Evolutionary conservation across 1,140 invertebrate genomes (phyloP).

Genomic region (Camponotus vicinus): DNA sequence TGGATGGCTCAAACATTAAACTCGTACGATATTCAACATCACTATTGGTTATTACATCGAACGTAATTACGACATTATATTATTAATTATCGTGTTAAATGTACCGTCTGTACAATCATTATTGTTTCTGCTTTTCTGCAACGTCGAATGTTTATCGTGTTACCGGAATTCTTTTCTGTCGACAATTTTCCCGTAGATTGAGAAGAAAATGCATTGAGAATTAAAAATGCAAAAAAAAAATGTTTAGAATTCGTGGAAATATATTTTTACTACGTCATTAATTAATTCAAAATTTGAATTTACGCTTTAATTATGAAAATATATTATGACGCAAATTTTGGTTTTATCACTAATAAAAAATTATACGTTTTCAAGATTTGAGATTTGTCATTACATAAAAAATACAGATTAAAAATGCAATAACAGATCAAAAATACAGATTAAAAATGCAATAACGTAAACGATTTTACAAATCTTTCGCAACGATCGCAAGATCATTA

Average conservation of each 20-base stretch:
- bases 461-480: neutral
- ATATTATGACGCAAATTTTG: neutral
- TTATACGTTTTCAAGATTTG: neutral
- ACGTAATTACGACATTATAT: constrained; percentile 62
- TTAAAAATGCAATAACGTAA: neutral
- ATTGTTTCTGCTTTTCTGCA: constrained; percentile 48
- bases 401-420: neutral
- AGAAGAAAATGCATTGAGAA: neutral
- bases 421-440: neutral
- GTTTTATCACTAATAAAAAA: constrained; percentile 3
- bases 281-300: neutral
- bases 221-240: neutral
- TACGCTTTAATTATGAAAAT: neutral
- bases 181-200: neutral
- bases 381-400: neutral
- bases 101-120: constrained; percentile 49
- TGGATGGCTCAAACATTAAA: constrained; percentile 62
- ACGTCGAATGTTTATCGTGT: constrained; percentile 46
- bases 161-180: constrained; percentile 43
- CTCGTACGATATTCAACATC: constrained; percentile 58
- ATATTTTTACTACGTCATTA: neutral
- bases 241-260: neutral
- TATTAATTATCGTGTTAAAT: constrained; percentile 63
- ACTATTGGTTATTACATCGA: constrained; percentile 62
- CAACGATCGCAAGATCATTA: neutral